A percentile compares a stretch with the other conserved stretches of the same genome.
Conservation (phyloP, 2,888 invertebrate species). For the Phaedon cochleariae region DNA sequence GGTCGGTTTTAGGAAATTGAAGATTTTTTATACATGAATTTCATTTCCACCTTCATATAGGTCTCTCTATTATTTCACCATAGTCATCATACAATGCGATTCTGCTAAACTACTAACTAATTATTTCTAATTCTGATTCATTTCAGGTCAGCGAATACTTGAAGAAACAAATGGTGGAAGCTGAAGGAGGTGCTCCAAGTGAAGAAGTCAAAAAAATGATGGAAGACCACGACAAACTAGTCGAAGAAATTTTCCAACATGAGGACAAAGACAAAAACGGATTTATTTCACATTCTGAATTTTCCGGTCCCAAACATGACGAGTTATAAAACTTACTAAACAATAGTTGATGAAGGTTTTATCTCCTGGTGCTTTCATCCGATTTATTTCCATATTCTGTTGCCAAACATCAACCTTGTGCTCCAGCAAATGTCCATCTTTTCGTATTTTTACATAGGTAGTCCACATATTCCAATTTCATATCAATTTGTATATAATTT, state of each 20-base stretch:
- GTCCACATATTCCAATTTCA: not conserved
- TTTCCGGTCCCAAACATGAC: conserved; percentile 97
- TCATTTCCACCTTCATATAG: too few relatives aligned
- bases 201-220: conserved; percentile 85
- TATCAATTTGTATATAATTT: conserved; percentile 19
- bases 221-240: conserved; percentile 89
- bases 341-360: conserved; percentile 7
- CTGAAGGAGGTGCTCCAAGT: conserved; percentile 76
- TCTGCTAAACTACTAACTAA: conserved; percentile 1
- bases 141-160: conserved; percentile 89
- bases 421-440: not conserved
- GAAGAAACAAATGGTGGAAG: conserved; percentile 89
- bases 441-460: not conserved
- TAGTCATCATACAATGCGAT: not conserved
- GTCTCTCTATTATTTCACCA: not conserved
- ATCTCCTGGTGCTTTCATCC: conserved; percentile 13
- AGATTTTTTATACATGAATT: too few relatives aligned
- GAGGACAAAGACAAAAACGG: conserved; percentile 98
- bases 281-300: conserved; percentile 94
- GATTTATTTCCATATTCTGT: conserved; percentile 21
- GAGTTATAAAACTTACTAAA: conserved; percentile 75
- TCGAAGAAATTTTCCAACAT: conserved; percentile 96
- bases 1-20: too few relatives aligned
- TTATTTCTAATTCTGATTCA: conserved; percentile 9
- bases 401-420: conserved; percentile 9